Percentiles rank a stretch among this genome's conserved stretches.
Conservation (phyloP, 2,113 vertebrate genomes). For the Recurvirostra avosetta region DNA sequence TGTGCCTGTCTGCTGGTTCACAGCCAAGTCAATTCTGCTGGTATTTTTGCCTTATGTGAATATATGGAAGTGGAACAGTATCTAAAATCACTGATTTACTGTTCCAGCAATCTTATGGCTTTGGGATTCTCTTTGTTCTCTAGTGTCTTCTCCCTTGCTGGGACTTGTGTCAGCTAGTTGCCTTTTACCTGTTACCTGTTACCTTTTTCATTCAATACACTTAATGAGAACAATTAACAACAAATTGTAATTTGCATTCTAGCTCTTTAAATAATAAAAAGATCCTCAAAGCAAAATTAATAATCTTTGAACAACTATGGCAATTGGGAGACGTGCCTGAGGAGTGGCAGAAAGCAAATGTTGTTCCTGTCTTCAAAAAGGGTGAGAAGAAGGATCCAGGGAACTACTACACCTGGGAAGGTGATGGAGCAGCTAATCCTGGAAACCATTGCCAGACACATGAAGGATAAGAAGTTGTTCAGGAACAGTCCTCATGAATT, state of each 20-base stretch:
- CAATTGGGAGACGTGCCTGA: neutral
- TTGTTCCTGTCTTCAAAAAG: neutral
- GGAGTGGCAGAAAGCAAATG: neutral
- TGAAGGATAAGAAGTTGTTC: neutral
- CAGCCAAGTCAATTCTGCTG: neutral
- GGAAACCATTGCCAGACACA: neutral
- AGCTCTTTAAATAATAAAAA: neutral
- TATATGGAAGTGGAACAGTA: neutral
- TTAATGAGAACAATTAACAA: neutral
- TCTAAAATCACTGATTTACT: neutral
- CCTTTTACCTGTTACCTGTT: neutral
- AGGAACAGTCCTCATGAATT: neutral
- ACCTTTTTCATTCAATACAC: neutral
- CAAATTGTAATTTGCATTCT: neutral
- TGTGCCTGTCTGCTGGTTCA: neutral
- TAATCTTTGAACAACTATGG: neutral
- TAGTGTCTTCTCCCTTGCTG: neutral
- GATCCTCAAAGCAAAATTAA: neutral
- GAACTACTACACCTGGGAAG: neutral
- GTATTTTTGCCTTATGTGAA: neutral
- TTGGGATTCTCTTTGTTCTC: neutral
- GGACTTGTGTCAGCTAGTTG: neutral
- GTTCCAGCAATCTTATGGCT: neutral
- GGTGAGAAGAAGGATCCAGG: neutral
- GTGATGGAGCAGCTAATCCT: neutral